Conservation (phyloP, 1,140 invertebrate genomes). For the Nylanderia fulva region DNA sequence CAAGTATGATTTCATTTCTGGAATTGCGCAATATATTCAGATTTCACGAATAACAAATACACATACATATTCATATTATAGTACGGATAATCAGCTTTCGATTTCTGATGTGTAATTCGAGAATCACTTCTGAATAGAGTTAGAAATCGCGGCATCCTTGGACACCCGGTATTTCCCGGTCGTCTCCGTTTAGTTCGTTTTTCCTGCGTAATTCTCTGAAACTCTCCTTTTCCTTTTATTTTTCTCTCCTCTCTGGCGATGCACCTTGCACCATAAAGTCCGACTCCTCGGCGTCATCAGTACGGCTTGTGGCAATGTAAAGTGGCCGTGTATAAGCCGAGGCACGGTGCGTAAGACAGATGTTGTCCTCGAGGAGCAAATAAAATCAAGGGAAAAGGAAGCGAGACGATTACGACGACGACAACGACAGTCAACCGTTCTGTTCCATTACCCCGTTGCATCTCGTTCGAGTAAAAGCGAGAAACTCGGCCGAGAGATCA, state of each 20-base stretch:
- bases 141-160: neutral
- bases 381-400: constrained; percentile 63
- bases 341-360: constrained; percentile 74
- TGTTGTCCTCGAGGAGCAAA: constrained; percentile 72
- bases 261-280: constrained; percentile 76
- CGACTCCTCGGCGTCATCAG: constrained; percentile 60
- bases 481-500: constrained; percentile 30
- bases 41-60: neutral
- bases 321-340: constrained; percentile 44
- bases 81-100: neutral
- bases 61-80: neutral
- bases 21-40: neutral
- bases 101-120: constrained; percentile 13
- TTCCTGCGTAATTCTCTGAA: constrained; percentile 69
- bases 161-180: constrained; percentile 43
- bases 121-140: neutral
- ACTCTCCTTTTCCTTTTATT: constrained; percentile 44
- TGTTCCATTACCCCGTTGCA: constrained; percentile 47
- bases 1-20: neutral
- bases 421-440: constrained; percentile 46
- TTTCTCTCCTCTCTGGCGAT: constrained; percentile 46
- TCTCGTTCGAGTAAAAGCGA: constrained; percentile 34
- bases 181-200: constrained; percentile 51
- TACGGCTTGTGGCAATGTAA: constrained; percentile 66
- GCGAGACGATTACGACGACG: constrained; percentile 47